These are phyloP conservation scores for Mesocricetus auratus DNA, from an alignment of 2,113 vertebrate species.

Conservation along the genomic window DNA sequence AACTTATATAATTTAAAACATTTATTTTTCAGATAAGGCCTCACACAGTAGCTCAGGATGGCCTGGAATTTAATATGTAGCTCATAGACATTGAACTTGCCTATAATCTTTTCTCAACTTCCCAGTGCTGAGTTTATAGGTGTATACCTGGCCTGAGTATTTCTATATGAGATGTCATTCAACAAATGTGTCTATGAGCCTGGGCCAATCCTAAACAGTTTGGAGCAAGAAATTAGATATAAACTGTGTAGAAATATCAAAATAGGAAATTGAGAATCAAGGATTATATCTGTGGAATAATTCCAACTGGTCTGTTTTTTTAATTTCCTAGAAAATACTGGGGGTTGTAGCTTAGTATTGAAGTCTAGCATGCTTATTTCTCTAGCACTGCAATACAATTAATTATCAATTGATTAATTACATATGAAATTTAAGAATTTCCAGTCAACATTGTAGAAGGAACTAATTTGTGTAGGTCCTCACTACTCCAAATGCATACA, in stretches of 20 bases:
- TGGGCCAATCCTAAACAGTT: not conserved
- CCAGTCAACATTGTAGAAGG: not conserved
- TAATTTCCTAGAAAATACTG: not conserved
- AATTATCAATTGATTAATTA: not conserved
- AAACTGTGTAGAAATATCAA: not conserved
- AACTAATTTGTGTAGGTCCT: not conserved
- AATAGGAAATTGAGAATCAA: slow-evolving; percentile 38
- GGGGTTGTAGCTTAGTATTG: not conserved
- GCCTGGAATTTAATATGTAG: not conserved
- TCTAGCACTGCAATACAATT: not conserved
- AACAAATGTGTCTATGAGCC: not conserved
- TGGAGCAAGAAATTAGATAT: not conserved
- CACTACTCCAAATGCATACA: not conserved
- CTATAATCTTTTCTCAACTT: not conserved
- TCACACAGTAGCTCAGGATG: not conserved
- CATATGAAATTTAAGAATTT: not conserved
- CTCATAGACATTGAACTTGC: not conserved
- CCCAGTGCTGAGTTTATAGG: not conserved
- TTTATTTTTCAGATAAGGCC: not conserved
- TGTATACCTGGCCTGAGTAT: not conserved
- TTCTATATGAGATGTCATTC: not conserved
- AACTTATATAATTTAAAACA: not conserved
- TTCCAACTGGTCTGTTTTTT: not conserved
- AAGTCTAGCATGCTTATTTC: not conserved
- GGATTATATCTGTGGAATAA: not conserved